These are phyloP conservation scores for Pyrocephalus nanus DNA, from an alignment of 2,797 vertebrate species.

Conservation along the genomic window DNA sequence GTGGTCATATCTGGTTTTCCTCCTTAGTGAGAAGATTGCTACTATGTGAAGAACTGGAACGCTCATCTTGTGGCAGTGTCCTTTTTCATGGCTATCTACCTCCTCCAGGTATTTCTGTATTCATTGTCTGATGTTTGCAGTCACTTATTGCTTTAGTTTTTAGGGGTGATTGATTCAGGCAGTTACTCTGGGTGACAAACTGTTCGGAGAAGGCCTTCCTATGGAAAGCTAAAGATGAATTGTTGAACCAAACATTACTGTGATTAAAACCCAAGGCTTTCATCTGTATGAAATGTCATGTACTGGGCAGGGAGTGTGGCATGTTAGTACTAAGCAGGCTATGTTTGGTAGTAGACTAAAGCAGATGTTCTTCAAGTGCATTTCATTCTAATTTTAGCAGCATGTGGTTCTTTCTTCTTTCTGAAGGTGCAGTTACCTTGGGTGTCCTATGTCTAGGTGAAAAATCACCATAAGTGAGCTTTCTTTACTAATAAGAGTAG, in stretches of 20 bases:
- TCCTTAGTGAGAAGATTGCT: conserved; percentile 88
- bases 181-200: neutral
- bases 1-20: neutral
- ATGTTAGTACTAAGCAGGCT: neutral
- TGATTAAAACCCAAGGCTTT: neutral
- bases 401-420: neutral
- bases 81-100: conserved; percentile 98
- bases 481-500: neutral
- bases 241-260: neutral
- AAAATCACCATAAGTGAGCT: neutral
- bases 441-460: neutral
- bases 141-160: neutral
- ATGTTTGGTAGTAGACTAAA: neutral
- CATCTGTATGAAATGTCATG: neutral
- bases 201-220: neutral
- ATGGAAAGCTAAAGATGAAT: neutral
- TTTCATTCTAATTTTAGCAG: neutral
- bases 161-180: neutral
- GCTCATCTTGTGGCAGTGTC: conserved; percentile 96
- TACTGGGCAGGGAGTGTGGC: neutral
- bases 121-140: neutral
- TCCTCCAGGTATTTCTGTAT: conserved; percentile 86
- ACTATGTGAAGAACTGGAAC: conserved; percentile 95
- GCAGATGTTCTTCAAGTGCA: neutral
- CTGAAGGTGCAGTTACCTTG: neutral